These are phyloP conservation scores for Microdon myrmicae DNA, from an alignment of 2,888 invertebrate species.

Conservation along the genomic window DNA sequence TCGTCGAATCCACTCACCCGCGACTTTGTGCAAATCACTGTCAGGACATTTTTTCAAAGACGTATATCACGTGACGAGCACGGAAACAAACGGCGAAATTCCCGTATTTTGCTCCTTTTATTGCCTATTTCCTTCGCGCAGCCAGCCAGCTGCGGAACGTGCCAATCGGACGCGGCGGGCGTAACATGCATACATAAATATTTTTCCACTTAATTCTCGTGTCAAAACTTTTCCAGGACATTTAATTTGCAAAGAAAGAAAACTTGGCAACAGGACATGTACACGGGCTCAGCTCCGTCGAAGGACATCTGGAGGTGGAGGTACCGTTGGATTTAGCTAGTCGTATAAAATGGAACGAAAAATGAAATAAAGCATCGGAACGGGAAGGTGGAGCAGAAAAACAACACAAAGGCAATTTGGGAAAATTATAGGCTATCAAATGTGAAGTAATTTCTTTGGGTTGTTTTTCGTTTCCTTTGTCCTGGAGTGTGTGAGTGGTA, in stretches of 20 bases:
- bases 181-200: constrained; percentile 48
- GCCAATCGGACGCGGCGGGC: constrained; percentile 18
- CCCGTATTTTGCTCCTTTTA: constrained; percentile 40
- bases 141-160: background rate
- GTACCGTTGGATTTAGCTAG: background rate
- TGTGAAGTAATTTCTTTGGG: constrained; percentile 24
- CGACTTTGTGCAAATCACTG: constrained; percentile 22
- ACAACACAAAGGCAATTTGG: constrained; percentile 40
- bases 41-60: constrained; percentile 32
- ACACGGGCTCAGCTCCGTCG: background rate
- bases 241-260: constrained; percentile 42
- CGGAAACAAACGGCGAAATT: constrained; percentile 46
- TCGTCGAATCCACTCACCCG: constrained; percentile 16
- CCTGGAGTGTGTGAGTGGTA: constrained; percentile 8
- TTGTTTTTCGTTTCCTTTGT: constrained; percentile 1
- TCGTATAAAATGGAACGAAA: constrained; percentile 2
- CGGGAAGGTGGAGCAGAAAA: constrained; percentile 17
- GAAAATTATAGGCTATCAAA: constrained; percentile 49
- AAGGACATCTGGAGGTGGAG: background rate
- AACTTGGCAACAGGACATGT: constrained; percentile 23
- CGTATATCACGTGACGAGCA: constrained; percentile 35
- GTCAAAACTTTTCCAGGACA: constrained; percentile 53
- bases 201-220: constrained; percentile 53
- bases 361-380: constrained; percentile 7
- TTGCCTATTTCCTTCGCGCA: constrained; percentile 45